A percentile compares a stretch with the other conserved stretches of the same genome.
Conservation (phyloP, 2,113 vertebrate genomes). For the Macquaria australasica region DNA sequence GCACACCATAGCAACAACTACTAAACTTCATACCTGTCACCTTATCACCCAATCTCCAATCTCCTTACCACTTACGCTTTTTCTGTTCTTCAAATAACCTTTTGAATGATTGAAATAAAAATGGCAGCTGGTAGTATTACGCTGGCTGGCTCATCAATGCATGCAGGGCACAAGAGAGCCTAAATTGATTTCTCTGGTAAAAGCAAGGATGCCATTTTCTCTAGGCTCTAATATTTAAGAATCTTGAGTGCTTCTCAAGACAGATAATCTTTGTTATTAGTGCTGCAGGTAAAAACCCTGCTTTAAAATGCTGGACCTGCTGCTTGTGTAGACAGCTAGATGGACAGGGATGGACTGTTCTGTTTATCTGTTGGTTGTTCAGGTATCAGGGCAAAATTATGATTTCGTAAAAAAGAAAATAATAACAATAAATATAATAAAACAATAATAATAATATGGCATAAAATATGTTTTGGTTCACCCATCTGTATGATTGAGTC, state of each 20-base stretch:
- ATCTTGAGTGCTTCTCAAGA: slow-evolving; percentile 55
- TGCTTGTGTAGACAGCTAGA: slow-evolving; percentile 18
- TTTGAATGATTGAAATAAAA: slow-evolving; percentile 63
- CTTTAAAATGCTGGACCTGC: slow-evolving; percentile 52
- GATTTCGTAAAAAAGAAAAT: not conserved
- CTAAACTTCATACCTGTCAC: slow-evolving; percentile 11
- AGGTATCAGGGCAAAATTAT: not conserved
- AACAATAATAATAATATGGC: no score
- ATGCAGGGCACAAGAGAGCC: slow-evolving; percentile 31
- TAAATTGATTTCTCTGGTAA: slow-evolving; percentile 61
- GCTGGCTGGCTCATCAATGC: slow-evolving; percentile 31
- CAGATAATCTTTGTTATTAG: slow-evolving; percentile 64
- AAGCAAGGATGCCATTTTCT: slow-evolving; percentile 55
- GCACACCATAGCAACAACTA: not conserved
- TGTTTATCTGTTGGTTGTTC: not conserved
- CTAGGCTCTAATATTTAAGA: slow-evolving; percentile 55
- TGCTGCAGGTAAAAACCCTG: slow-evolving; percentile 43
- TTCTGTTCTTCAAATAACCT: slow-evolving; percentile 33
- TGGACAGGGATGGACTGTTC: slow-evolving; percentile 9
- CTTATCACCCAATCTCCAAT: slow-evolving; percentile 48
- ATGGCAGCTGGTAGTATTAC: slow-evolving; percentile 22
- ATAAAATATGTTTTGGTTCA: not conserved
- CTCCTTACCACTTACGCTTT: slow-evolving; percentile 30
- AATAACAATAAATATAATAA: not conserved
- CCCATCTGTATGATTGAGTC: not conserved